Conservation (phyloP, 2,797 vertebrate species). For the Diplodus puntazzo region DNA sequence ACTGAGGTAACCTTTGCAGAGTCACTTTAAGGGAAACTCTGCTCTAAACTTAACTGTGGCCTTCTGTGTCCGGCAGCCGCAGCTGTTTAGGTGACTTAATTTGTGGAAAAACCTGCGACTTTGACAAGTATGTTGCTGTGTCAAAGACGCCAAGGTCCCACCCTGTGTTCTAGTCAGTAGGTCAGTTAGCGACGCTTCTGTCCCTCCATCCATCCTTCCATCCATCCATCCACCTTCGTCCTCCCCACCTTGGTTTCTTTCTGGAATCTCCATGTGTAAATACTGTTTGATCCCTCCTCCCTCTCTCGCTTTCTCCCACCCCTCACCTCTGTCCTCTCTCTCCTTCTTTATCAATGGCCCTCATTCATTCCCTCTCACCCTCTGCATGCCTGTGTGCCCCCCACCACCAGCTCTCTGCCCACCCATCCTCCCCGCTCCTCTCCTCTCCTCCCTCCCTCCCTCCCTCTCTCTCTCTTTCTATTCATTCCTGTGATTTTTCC, state of each 20-base stretch:
- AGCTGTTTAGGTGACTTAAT: conserved; percentile 58
- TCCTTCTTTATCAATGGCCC: conserved; percentile 75
- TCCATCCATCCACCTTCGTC: conserved; percentile 28
- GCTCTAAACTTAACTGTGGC: conserved; percentile 7
- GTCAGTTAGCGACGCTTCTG: conserved; percentile 53
- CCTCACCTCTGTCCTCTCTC: conserved; percentile 54
- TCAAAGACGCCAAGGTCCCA: conserved; percentile 45
- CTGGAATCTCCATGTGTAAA: conserved; percentile 70
- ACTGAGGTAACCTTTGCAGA: conserved; percentile 25
- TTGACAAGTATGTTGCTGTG: conserved; percentile 46
- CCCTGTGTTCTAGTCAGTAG: conserved; percentile 67
- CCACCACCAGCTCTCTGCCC: conserved; percentile 50
- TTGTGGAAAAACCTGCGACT: conserved; percentile 60
- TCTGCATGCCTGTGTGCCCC: conserved; percentile 72
- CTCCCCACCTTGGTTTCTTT: conserved; percentile 35
- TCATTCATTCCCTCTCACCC: conserved; percentile 76
- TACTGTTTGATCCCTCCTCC: conserved; percentile 72
- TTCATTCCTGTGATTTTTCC: conserved; percentile 75
- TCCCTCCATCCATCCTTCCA: conserved; percentile 20
- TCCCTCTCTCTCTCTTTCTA: conserved; percentile 49
- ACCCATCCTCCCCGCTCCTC: conserved; percentile 14
- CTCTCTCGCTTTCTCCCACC: conserved; percentile 39
- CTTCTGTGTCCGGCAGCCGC: background rate
- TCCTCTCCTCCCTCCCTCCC: background rate
- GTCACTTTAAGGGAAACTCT: conserved; percentile 3